Evolutionary conservation across 1,140 invertebrate genomes (phyloP).

Genomic region (Lepidotrigona ventralis): DNA sequence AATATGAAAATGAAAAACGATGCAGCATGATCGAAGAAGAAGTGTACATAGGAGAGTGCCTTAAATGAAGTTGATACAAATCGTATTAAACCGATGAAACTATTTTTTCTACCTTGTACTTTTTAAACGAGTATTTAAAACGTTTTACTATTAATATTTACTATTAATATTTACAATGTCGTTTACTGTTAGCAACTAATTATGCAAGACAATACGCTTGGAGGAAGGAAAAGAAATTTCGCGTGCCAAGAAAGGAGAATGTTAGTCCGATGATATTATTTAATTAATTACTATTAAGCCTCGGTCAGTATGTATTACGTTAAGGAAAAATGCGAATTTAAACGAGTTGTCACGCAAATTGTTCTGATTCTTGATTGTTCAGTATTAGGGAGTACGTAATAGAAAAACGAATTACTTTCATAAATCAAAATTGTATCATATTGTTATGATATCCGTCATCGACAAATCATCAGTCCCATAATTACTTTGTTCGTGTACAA

Average conservation of each 20-base stretch:
- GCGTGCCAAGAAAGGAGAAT: constrained; percentile 24
- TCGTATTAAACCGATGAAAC: constrained; percentile 9
- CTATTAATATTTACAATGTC: constrained; percentile 21
- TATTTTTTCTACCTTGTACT: constrained; percentile 51
- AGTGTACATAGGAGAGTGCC: constrained; percentile 56
- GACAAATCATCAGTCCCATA: not conserved
- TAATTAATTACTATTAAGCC: constrained; percentile 26
- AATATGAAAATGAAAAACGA: not conserved
- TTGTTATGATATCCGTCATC: constrained; percentile 26
- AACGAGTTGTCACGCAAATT: not conserved
- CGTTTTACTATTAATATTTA: constrained; percentile 26
- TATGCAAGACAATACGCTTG: constrained; percentile 6
- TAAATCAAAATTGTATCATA: constrained; percentile 20
- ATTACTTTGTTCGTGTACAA: constrained; percentile 21
- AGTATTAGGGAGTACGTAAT: constrained; percentile 26
- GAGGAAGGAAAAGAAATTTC: not conserved
- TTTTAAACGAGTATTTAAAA: constrained; percentile 40
- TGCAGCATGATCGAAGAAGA: not conserved
- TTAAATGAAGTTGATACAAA: constrained; percentile 34
- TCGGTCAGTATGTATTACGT: constrained; percentile 9
- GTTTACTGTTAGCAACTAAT: constrained; percentile 8
- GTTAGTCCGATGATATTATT: constrained; percentile 35
- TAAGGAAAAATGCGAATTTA: not conserved
- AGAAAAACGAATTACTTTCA: not conserved
- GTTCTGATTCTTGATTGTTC: constrained; percentile 6